A percentile compares a stretch with the other conserved stretches of the same genome.
phyloP scores from a whole-genome alignment of 2,888 invertebrate species.

The Alcis repandata region DNA sequence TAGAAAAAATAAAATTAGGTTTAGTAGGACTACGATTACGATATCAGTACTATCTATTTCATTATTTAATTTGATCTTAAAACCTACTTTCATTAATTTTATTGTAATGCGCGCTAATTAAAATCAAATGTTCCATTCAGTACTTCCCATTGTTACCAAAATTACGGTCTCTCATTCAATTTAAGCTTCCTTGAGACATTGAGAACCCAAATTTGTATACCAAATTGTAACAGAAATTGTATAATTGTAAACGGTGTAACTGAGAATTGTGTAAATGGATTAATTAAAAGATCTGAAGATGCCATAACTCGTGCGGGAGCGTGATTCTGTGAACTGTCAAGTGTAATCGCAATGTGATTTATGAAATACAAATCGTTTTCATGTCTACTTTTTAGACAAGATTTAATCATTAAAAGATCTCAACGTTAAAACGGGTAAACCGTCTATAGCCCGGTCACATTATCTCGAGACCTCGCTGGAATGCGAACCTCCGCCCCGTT shows the following conservation, averaged over 20 bases:
- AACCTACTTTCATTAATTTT: too few species aligned
- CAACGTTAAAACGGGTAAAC: too few species aligned
- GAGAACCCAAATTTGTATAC: slow-evolving; percentile 11
- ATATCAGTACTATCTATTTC: too few species aligned
- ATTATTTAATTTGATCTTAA: too few species aligned
- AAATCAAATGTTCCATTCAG: neutral
- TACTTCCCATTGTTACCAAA: neutral
- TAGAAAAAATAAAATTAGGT: too few species aligned
- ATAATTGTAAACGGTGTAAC: slow-evolving; percentile 5
- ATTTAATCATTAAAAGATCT: too few species aligned
- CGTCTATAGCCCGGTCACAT: too few species aligned
- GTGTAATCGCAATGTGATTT: neutral
- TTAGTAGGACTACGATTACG: too few species aligned
- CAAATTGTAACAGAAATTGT: slow-evolving; percentile 2
- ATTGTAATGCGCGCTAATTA: neutral
- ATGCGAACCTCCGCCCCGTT: too few species aligned
- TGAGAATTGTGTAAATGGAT: slow-evolving; percentile 2
- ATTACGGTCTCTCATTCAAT: slow-evolving; percentile 1
- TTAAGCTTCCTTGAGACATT: neutral
- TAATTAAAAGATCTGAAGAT: slow-evolving; percentile 5
- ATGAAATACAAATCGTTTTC: too few species aligned
- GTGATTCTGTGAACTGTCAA: neutral
- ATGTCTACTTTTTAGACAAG: too few species aligned
- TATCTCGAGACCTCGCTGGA: too few species aligned
- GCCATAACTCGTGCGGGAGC: neutral